phyloP scores from a whole-genome alignment of 2,113 vertebrate genomes.

The Patagioenas fasciata region DNA sequence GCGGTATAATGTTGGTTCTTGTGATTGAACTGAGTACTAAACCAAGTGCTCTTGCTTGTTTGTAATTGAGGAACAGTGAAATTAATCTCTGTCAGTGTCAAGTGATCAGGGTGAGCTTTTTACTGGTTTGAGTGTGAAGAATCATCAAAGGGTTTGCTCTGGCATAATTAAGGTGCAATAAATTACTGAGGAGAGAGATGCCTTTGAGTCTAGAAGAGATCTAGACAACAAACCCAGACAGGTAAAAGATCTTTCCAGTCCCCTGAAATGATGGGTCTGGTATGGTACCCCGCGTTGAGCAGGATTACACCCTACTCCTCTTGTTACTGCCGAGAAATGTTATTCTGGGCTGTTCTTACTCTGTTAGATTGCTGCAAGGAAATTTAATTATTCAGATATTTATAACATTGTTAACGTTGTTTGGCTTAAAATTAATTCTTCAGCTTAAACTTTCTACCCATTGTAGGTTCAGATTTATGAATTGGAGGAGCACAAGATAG shows the following conservation, averaged over 20 bases:
- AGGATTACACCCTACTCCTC: not conserved
- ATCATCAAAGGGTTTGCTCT: not conserved
- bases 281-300: not conserved
- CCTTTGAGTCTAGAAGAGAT: not conserved
- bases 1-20: not conserved
- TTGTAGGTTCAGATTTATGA: constrained; percentile 98
- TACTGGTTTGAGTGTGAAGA: not conserved
- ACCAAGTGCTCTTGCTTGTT: not conserved
- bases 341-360: not conserved
- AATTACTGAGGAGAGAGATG: not conserved
- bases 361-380: not conserved
- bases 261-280: not conserved
- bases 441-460: not conserved
- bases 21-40: not conserved
- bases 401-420: not conserved
- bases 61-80: not conserved
- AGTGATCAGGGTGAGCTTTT: not conserved
- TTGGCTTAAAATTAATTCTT: not conserved
- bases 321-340: not conserved
- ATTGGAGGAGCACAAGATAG: constrained; percentile 97
- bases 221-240: not conserved
- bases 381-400: not conserved
- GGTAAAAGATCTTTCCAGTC: not conserved
- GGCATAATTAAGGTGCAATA: not conserved
- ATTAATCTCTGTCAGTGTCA: not conserved